These are phyloP conservation scores for Peromyscus polionotus DNA, from an alignment of 2,113 vertebrate genomes.

Conservation along the genomic window DNA sequence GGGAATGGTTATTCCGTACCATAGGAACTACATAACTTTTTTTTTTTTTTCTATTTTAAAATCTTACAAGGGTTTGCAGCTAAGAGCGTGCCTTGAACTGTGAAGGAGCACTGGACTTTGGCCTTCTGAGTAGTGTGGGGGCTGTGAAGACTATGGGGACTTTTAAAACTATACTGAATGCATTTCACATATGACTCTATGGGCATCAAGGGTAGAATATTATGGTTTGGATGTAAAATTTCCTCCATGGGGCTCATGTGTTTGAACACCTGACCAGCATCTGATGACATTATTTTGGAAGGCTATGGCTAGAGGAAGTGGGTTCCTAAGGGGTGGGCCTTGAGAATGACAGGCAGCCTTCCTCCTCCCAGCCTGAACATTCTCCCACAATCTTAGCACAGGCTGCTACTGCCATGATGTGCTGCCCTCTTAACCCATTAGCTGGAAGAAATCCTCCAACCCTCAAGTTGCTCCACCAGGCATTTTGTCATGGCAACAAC, in stretches of 20 bases:
- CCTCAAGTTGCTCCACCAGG: no score
- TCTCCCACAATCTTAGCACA: not conserved
- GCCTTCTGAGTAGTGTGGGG: not conserved
- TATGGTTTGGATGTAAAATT: not conserved
- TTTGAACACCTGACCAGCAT: not conserved
- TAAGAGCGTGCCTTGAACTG: not conserved
- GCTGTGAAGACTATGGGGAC: not conserved
- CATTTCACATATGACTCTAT: no score
- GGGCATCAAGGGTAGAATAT: not conserved
- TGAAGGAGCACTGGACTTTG: not conserved
- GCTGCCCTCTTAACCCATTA: not conserved
- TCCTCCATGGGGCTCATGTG: not conserved
- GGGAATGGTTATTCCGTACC: not conserved
- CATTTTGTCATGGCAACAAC: not conserved
- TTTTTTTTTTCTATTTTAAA: no score
- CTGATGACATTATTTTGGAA: not conserved
- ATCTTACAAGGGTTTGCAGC: not conserved
- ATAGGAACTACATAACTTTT: not conserved
- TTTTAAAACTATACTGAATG: not conserved
- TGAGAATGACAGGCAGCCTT: not conserved
- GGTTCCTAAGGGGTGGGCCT: not conserved
- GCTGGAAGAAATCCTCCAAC: not conserved
- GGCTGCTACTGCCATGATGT: not conserved
- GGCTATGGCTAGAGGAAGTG: not conserved
- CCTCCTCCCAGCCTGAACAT: not conserved